phyloP scores from a whole-genome alignment of 2,797 vertebrate species.

The Chelonia mydas region DNA sequence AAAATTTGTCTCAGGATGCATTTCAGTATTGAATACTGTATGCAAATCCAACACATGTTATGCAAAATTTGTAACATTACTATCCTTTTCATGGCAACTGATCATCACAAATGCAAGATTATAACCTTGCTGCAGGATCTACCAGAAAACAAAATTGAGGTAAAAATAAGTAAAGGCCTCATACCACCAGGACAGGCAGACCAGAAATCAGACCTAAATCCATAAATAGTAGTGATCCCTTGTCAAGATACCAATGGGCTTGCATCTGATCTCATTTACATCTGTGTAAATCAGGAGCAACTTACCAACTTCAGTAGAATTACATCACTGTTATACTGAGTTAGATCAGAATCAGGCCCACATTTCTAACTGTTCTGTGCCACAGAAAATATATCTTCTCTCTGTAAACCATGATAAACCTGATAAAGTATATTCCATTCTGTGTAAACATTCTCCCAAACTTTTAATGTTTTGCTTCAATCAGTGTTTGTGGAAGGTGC shows the following conservation, averaged over 20 bases:
- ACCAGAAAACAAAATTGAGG: not conserved
- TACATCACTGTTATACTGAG: not conserved
- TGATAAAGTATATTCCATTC: not conserved
- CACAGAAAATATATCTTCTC: not conserved
- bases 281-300: not conserved
- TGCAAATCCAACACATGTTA: not conserved
- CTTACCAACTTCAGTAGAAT: not conserved
- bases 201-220: not conserved
- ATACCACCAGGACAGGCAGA: not conserved
- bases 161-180: not conserved
- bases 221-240: rapidly evolving
- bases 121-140: not conserved
- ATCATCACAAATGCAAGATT: not conserved
- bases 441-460: not conserved
- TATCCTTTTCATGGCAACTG: not conserved
- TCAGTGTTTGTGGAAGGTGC: not conserved
- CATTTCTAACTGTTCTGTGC: not conserved
- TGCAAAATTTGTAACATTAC: not conserved
- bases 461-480: not conserved
- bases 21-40: rapidly evolving
- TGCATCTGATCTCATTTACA: not conserved
- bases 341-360: not conserved
- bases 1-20: not conserved
- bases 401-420: not conserved
- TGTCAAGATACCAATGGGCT: not conserved